Evolutionary conservation across 30 jellyfish, hydroid and myxozoan genomes (phyloP), one percentile per base, ranked within the genome.

Genomic region (Morbakka virulenta): DNA sequence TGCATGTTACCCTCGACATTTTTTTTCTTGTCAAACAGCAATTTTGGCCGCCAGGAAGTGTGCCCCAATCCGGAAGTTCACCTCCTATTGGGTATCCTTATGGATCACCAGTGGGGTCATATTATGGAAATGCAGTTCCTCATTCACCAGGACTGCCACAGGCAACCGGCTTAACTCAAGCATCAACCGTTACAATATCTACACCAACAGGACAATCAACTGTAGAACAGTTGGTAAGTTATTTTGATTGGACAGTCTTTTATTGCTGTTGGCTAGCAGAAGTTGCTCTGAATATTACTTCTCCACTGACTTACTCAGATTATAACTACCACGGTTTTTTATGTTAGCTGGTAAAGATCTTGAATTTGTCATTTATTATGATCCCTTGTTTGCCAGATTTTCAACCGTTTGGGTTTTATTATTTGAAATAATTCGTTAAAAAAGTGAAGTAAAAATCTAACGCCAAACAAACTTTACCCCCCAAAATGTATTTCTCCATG

Each of bases 41-140:
- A 86, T 84, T 84, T 66, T 83, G 98, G 96, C 76, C 98, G 13
- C 91, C 96, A 20, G 97, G 97, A 0, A 29, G 76, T 0, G 67
- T 82, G 4, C 87, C 96, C 3, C 96, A 84, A 57, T 22, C 86
- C 11, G 91, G 94, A 27, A 91, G 89, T 14, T 83, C 96, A 51
- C 95, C 98, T 24, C 79, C 96, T 27, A 72, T 91, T 27, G 98
- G 96, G 23, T 91, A 64, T 76, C 98, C 95, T 12, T 91, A 50
- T 69, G 85, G 87, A 0, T 74, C 81, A 26, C 81, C 95, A 0
- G 94, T 89, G 0, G 89, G 90, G 2, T 76, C 78, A 36, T 91
- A 74, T 67, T 82, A 81, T 49, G 96, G 95, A 4, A 61, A 76
- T 20, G 91, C 92, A 24, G 49, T 74, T 28, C 77, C 91, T 0